Evolutionary conservation across 2,888 invertebrate genomes (phyloP), one percentile per base, ranked within the genome.

Genomic region (Lycaena phlaeas): DNA sequence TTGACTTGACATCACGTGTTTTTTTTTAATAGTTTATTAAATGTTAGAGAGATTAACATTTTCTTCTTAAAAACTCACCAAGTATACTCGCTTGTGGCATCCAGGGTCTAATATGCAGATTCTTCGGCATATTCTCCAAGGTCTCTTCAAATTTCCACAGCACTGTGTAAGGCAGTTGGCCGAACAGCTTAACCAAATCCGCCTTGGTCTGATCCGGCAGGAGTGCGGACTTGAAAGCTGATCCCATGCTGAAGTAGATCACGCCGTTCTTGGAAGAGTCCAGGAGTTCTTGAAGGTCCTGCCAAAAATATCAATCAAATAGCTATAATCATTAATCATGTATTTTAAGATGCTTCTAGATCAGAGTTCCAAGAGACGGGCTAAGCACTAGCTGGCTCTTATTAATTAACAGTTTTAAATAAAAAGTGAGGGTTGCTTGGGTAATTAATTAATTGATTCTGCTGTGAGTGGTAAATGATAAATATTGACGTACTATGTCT

Each of bases 271-370:
- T 9, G 4, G 29, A 14, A 7, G 29, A 29, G 14, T 15, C 29
- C 15, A 29, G 29, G 4, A 29, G 29, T n/a, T 29, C 29, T n/a
- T 29, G 29, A 9, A 29, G 29, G 14, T 29, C 29, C 29, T 29
- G 15, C 3, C 3, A 29, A 15, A 12, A 7, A 28, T 14, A n/a
- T n/a, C n/a, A n/a, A n/a, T n/a, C n/a, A n/a, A n/a, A n/a, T n/a
- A n/a, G n/a, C n/a, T n/a, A n/a, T n/a, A n/a, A n/a, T 5, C 5
- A 18, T 18, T 3, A 18, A 18, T 5, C 5, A 18, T 22, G 9
- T 2, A 22, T n/a, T n/a, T n/a, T n/a, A n/a, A n/a, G n/a, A n/a
- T n/a, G n/a, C n/a, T n/a, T n/a, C n/a, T n/a, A n/a, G n/a, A n/a
- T n/a, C n/a, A n/a, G n/a, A n/a, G n/a, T n/a, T n/a, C n/a, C n/a